Conservation (phyloP, 2,797 vertebrate species). For the Gobio occitaniae region DNA sequence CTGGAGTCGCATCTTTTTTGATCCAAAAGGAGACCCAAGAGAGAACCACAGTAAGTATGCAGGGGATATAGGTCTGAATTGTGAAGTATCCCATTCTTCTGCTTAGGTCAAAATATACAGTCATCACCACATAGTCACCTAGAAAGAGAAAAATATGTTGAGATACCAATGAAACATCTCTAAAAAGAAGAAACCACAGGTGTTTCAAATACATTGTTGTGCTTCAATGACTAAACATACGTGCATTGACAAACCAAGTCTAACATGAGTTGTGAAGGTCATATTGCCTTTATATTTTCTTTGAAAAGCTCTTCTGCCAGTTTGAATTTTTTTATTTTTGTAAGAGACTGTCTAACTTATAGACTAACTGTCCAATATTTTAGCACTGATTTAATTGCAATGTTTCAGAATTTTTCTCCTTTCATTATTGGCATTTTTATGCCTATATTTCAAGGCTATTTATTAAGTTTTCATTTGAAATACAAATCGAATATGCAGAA, state of each 20-base stretch:
- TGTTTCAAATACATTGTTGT: not conserved
- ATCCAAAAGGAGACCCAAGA: conserved; percentile 99
- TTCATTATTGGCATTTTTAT: conserved; percentile 8
- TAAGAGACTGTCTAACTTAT: conserved; percentile 18
- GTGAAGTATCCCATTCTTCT: conserved; percentile 98
- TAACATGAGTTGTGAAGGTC: not conserved
- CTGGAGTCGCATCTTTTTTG: conserved; percentile 96
- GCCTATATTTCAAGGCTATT: conserved; percentile 22
- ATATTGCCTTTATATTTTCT: conserved; percentile 13
- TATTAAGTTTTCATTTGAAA: not conserved
- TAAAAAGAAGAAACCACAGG: not conserved
- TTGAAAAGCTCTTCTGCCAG: conserved; percentile 21
- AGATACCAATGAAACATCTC: not conserved
- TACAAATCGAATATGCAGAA: not conserved
- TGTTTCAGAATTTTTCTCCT: not conserved
- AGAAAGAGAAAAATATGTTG: conserved; percentile 49
- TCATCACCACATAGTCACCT: conserved; percentile 98
- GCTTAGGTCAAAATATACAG: conserved; percentile 94
- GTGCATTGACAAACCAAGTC: not conserved
- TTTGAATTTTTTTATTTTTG: conserved; percentile 6
- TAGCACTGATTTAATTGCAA: conserved; percentile 31
- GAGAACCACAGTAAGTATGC: conserved; percentile 94
- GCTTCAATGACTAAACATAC: not conserved
- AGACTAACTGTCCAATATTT: conserved; percentile 13
- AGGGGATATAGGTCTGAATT: conserved; percentile 97